These are phyloP conservation scores for Acridotheres tristis DNA, from an alignment of 2,797 vertebrate species.

Conservation along the genomic window DNA sequence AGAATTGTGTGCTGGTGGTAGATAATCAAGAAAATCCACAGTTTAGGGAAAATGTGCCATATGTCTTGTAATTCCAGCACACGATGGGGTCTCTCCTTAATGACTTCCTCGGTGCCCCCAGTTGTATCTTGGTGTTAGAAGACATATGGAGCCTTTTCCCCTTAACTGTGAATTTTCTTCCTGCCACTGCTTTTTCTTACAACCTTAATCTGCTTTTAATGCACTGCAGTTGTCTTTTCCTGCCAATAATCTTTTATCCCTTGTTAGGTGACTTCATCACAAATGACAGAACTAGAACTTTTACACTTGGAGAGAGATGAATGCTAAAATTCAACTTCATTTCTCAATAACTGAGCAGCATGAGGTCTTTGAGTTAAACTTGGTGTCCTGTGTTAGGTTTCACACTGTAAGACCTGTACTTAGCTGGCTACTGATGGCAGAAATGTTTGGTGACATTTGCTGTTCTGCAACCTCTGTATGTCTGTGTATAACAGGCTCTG, in stretches of 20 bases:
- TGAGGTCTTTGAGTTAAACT: background rate
- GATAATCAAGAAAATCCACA: slow-evolving; percentile 53
- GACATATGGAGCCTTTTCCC: slow-evolving; percentile 72
- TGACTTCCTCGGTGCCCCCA: slow-evolving; percentile 60
- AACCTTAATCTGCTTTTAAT: slow-evolving; percentile 80
- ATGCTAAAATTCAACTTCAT: background rate
- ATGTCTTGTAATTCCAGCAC: slow-evolving; percentile 70
- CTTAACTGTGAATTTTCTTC: slow-evolving; percentile 64
- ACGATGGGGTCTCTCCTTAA: slow-evolving; percentile 72
- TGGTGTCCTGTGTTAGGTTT: background rate
- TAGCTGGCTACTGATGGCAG: background rate
- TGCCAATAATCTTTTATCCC: slow-evolving; percentile 75
- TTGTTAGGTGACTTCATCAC: slow-evolving; percentile 69
- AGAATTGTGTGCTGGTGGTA: slow-evolving; percentile 26
- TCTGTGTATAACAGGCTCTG: background rate
- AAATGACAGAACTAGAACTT: slow-evolving; percentile 48
- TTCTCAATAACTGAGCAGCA: background rate
- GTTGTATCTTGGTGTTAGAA: slow-evolving; percentile 28
- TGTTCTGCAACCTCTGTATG: background rate
- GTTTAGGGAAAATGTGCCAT: slow-evolving; percentile 61
- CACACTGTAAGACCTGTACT: background rate
- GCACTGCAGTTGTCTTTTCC: slow-evolving; percentile 67
- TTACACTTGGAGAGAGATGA: background rate
- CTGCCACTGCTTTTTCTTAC: slow-evolving; percentile 69
- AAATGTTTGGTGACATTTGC: background rate